These are phyloP conservation scores for Crocallis elinguaria DNA, from an alignment of 2,888 invertebrate genomes.

Conservation along the genomic window DNA sequence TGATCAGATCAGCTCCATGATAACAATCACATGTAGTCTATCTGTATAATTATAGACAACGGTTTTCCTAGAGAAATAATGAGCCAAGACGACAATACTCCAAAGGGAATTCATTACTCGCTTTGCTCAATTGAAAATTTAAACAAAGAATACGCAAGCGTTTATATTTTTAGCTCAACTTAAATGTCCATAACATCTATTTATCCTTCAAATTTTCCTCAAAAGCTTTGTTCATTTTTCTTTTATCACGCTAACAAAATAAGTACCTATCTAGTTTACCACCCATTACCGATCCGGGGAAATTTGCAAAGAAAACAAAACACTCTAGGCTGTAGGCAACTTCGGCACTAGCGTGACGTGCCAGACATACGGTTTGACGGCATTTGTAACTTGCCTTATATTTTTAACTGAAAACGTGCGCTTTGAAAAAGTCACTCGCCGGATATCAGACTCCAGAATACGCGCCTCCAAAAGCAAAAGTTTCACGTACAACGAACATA, in stretches of 20 bases:
- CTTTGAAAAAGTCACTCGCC: constrained; percentile 46
- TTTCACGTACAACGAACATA: constrained; percentile 68
- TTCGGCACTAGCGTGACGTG: constrained; percentile 51
- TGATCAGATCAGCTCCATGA: too few relatives aligned
- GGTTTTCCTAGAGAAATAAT: too few relatives aligned
- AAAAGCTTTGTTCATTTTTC: constrained; percentile 3
- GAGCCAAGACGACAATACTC: too few relatives aligned
- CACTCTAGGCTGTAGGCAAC: constrained; percentile 42
- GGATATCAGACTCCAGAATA: constrained; percentile 54
- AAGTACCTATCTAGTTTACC: constrained; percentile 44
- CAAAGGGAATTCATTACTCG: too few relatives aligned
- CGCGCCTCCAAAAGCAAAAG: constrained; percentile 66
- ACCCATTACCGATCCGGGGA: constrained; percentile 40
- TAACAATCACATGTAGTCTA: too few relatives aligned
- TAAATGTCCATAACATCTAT: background rate
- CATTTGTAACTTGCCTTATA: constrained; percentile 48
- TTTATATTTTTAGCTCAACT: too few relatives aligned
- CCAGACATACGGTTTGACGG: constrained; percentile 44
- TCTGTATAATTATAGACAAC: too few relatives aligned
- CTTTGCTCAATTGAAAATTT: too few relatives aligned
- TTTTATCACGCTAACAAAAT: constrained; percentile 33
- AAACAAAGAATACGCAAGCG: too few relatives aligned
- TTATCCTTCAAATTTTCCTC: background rate
- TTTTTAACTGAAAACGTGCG: constrained; percentile 42
- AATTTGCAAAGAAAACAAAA: constrained; percentile 51